Evolutionary conservation across 2,113 vertebrate genomes (phyloP).

Genomic region (Poeciliopsis retropinna): DNA sequence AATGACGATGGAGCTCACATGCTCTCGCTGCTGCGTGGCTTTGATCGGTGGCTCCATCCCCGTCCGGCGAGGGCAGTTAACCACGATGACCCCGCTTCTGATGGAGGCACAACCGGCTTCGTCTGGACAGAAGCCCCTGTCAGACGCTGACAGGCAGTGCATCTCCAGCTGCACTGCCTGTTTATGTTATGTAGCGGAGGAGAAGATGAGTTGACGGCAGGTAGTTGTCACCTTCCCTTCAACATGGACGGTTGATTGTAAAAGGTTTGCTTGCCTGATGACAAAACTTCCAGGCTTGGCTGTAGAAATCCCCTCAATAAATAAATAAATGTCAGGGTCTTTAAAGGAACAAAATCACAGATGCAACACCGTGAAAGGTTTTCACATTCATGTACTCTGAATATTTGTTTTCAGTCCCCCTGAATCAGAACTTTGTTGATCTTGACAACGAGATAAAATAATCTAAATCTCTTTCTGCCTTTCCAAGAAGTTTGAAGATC

Average conservation of each 20-base stretch:
- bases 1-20: slow-evolving; percentile 44
- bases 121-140: slow-evolving; percentile 7
- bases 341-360: slow-evolving; percentile 5
- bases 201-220: background rate
- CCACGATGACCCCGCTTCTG: slow-evolving; percentile 31
- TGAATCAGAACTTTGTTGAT: too few relatives aligned
- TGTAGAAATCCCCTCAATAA: slow-evolving; percentile 10
- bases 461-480: too few relatives aligned
- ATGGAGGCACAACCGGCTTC: slow-evolving; percentile 43
- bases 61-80: slow-evolving; percentile 12
- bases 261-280: slow-evolving; percentile 8
- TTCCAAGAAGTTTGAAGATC: too few relatives aligned
- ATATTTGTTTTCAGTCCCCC: too few relatives aligned
- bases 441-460: too few relatives aligned
- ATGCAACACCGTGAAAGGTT: too few relatives aligned
- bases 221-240: slow-evolving; percentile 9
- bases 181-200: background rate
- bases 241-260: background rate
- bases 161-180: slow-evolving; percentile 14
- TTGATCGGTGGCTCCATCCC: slow-evolving; percentile 41
- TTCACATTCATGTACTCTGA: too few relatives aligned
- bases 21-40: slow-evolving; percentile 21
- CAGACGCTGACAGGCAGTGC: background rate
- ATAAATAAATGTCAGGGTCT: slow-evolving; percentile 12
- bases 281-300: slow-evolving; percentile 12